Evolutionary conservation across 1,140 invertebrate species (phyloP).

Genomic region (Reticulitermes speratus): DNA sequence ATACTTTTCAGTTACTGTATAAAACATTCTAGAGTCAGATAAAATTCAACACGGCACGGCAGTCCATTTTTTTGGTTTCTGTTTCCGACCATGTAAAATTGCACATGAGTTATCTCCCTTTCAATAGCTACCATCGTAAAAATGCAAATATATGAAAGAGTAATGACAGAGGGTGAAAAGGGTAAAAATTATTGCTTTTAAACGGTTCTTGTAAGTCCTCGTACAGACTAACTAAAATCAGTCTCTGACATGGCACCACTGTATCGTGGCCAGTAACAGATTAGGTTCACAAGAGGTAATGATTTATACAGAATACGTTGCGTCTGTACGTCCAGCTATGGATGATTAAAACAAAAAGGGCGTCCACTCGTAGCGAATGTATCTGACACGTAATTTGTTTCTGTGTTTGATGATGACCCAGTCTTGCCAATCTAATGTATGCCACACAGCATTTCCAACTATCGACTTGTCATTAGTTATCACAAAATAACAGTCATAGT

Average conservation of each 20-base stretch:
- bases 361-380: background rate
- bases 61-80: background rate
- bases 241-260: background rate
- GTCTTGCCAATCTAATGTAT: too few relatives aligned
- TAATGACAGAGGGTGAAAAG: background rate
- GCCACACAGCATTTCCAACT: too few relatives aligned
- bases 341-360: background rate
- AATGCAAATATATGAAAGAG: background rate
- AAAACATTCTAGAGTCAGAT: background rate
- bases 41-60: too few relatives aligned
- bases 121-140: background rate
- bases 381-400: background rate
- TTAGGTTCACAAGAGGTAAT: slow-evolving; percentile 8
- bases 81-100: background rate
- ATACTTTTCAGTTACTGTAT: background rate
- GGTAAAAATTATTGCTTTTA: background rate
- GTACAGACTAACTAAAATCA: background rate
- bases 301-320: background rate
- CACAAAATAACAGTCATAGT: too few relatives aligned
- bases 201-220: background rate
- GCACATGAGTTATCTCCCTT: background rate
- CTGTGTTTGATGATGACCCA: background rate
- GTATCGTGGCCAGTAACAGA: background rate
- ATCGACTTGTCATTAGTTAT: too few relatives aligned
- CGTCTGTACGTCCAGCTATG: background rate